Evolutionary conservation across 2,797 vertebrate species (phyloP), one percentile per base, ranked within the genome.

Genomic region (Acanthurus lineatus): DNA sequence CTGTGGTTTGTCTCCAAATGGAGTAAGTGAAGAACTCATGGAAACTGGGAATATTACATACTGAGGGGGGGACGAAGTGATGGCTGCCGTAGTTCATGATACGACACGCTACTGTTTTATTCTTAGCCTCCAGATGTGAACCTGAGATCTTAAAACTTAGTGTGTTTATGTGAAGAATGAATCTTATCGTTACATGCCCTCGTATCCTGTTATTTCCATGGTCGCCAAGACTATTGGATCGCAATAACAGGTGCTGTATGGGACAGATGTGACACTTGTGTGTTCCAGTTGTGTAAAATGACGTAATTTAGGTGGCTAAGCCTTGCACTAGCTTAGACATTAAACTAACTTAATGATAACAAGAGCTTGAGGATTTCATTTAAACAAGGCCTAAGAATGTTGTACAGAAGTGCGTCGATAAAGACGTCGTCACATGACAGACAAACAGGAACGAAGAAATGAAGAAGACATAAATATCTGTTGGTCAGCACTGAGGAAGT

Each of bases 401-500:
- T 22, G 4, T 38, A 25, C 14, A 7, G 1, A 56, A 1, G 17
- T 14, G 19, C 2, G 10, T 14, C 14, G 16, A 73, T 17, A 25
- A n/a, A 61, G 7, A 44, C 14, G 8, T 4, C 2, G 32, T 0
- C 45, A 6, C 7, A 4, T 5, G 8, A 35, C 1, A 53, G 2
- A 60, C 12, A 77, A 54, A 73, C 9, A 5, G 25, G 42, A 61
- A 73, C 12, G 56, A 45, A 61, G 9, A 60, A 11, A 52, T 4
- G 0, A 65, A 35, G 0, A 6, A 20, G 42, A 64, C 25, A 40
- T 15, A 4, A 68, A 40, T 32, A 20, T 14, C 4, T 48, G 20
- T 1, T 7, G 28, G 54, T 19, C 40, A 38, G 9, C 16, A 5
- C 9, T 58, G 75, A 83, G 85, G 86, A 91, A 89, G 88, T 87